phyloP scores from a whole-genome alignment of 2,113 vertebrate genomes.

The Willisornis vidua region DNA sequence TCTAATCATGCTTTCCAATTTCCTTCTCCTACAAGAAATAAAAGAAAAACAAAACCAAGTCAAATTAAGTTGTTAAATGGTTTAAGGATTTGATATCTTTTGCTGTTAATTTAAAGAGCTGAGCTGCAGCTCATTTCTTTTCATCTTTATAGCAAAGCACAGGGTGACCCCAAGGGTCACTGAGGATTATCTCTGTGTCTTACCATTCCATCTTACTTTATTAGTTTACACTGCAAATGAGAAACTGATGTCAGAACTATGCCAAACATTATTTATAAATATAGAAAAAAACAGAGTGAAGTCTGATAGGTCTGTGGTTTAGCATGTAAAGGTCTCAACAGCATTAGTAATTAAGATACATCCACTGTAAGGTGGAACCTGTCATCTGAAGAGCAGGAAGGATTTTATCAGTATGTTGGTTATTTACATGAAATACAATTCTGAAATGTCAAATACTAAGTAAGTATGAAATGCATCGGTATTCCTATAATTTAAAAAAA shows the following conservation, averaged over 20 bases:
- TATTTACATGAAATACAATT: background rate
- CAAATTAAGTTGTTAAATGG: slow-evolving; percentile 69
- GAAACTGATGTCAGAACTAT: slow-evolving; percentile 46
- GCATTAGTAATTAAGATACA: slow-evolving; percentile 12
- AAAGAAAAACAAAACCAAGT: slow-evolving; percentile 54
- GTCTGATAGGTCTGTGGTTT: background rate
- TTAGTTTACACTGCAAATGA: slow-evolving; percentile 50
- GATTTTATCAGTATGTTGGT: background rate
- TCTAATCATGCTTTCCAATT: slow-evolving; percentile 7
- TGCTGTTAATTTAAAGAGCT: slow-evolving; percentile 54
- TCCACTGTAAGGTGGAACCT: background rate
- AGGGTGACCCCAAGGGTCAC: slow-evolving; percentile 47
- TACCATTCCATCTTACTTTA: slow-evolving; percentile 39
- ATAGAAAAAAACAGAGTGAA: background rate
- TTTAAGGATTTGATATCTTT: slow-evolving; percentile 61
- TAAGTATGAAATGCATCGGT: background rate
- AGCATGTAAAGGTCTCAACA: slow-evolving; percentile 6
- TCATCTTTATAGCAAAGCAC: slow-evolving; percentile 60
- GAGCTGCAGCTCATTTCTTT: slow-evolving; percentile 58
- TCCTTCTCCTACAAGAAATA: slow-evolving; percentile 31
- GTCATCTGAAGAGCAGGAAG: background rate
- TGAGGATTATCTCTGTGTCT: slow-evolving; percentile 35
- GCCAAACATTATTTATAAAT: slow-evolving; percentile 50
- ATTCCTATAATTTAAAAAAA: background rate
- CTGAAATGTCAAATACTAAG: background rate